A percentile compares a stretch with the other conserved stretches of the same genome.
These are phyloP conservation scores for Drosophila pegasa DNA, from an alignment of 2,888 invertebrate genomes.

Conservation along the genomic window DNA sequence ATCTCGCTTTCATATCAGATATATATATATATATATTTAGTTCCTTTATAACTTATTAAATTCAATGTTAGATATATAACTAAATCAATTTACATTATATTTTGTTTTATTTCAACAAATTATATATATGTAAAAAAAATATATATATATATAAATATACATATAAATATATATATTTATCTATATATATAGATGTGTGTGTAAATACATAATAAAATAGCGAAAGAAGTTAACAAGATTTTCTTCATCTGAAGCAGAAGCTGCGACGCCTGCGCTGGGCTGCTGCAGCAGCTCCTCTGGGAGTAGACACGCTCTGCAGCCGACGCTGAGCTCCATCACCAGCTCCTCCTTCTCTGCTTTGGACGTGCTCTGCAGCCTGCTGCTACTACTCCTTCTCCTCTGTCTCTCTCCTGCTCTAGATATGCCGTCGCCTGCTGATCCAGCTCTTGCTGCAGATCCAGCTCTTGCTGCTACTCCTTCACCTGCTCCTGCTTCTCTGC, in stretches of 20 bases:
- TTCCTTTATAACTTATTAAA: constrained; percentile 1
- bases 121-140: not conserved
- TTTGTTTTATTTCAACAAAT: constrained; percentile 13
- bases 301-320: not conserved
- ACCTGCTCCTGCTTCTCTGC: not conserved
- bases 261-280: not conserved
- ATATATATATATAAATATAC: not conserved
- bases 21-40: not conserved
- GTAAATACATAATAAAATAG: constrained; percentile 9
- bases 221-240: not conserved
- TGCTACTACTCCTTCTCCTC: not conserved
- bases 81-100: not conserved
- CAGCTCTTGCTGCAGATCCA: too few species aligned
- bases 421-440: too few species aligned
- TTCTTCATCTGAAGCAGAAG: too few species aligned
- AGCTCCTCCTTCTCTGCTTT: not conserved
- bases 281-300: not conserved
- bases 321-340: not conserved
- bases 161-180: not conserved
- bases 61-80: not conserved
- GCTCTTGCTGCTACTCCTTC: too few species aligned
- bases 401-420: not conserved
- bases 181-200: not conserved
- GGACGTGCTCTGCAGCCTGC: not conserved
- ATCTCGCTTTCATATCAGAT: not conserved